A percentile compares a stretch with the other conserved stretches of the same genome.
Conservation (phyloP, 2,888 invertebrate genomes). For the Linyphia triangularis region DNA sequence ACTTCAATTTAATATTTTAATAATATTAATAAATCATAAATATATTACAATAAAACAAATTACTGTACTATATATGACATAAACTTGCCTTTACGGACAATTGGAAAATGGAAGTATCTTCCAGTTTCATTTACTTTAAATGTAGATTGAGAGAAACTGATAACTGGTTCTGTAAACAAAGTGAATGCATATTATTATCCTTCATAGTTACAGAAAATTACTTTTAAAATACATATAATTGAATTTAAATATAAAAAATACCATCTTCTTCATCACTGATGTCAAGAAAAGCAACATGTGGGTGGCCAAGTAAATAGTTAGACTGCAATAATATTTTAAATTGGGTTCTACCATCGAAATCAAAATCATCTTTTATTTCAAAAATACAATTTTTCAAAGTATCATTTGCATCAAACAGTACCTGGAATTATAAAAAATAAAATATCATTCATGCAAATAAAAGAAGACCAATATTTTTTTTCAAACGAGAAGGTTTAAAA, state of each 20-base stretch:
- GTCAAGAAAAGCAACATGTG: constrained; percentile 77
- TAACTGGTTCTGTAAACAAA: constrained; percentile 78
- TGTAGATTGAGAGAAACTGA: constrained; percentile 78
- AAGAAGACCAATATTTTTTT: too few species aligned
- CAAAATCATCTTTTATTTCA: constrained; percentile 79
- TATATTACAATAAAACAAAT: background rate
- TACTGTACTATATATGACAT: background rate
- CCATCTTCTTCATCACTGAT: constrained; percentile 79
- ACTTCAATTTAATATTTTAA: background rate
- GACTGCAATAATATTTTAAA: constrained; percentile 78
- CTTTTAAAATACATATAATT: background rate
- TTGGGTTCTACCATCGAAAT: constrained; percentile 79
- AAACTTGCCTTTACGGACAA: constrained; percentile 78
- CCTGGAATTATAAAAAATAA: constrained; percentile 74
- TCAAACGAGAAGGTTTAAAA: too few species aligned
- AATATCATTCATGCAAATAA: background rate
- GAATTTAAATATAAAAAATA: constrained; percentile 14
- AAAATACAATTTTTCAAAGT: constrained; percentile 78
- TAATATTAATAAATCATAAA: background rate
- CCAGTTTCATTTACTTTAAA: constrained; percentile 79
- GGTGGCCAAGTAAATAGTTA: constrained; percentile 78
- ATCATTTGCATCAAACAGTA: constrained; percentile 80
- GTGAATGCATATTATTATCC: too few species aligned
- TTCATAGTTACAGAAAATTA: background rate
- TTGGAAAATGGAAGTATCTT: constrained; percentile 77